phyloP scores from a whole-genome alignment of 2,113 vertebrate species.

The Prionailurus bengalensis region DNA sequence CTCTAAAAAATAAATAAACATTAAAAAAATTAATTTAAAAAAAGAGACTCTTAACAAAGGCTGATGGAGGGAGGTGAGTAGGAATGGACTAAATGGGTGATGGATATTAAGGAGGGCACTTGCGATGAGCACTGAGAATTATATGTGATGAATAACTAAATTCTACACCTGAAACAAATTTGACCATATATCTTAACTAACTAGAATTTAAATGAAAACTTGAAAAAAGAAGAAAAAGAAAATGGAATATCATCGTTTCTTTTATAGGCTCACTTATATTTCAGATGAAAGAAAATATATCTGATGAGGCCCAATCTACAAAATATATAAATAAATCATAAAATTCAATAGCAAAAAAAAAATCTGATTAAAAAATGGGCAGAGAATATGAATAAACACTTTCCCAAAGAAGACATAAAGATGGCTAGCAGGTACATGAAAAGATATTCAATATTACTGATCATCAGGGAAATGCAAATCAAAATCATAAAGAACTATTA shows the following conservation, averaged over 20 bases:
- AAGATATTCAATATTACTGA: neutral
- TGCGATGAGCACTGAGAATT: too few species aligned
- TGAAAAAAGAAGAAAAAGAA: too few species aligned
- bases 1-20: too few species aligned
- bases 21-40: too few species aligned
- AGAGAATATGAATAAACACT: neutral
- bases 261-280: neutral
- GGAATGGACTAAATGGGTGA: too few species aligned
- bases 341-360: neutral
- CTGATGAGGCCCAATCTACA: neutral
- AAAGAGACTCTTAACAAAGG: too few species aligned
- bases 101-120: too few species aligned
- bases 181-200: too few species aligned
- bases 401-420: neutral
- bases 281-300: neutral
- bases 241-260: neutral
- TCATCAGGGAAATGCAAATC: neutral
- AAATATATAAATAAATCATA: slow-evolving; percentile 4
- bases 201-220: too few species aligned
- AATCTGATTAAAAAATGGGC: neutral
- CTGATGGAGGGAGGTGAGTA: too few species aligned
- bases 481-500: neutral
- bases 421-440: neutral
- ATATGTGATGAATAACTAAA: too few species aligned
- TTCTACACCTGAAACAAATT: too few species aligned